Conservation (phyloP, 2,888 invertebrate genomes). For the Cataglyphis livida region DNA sequence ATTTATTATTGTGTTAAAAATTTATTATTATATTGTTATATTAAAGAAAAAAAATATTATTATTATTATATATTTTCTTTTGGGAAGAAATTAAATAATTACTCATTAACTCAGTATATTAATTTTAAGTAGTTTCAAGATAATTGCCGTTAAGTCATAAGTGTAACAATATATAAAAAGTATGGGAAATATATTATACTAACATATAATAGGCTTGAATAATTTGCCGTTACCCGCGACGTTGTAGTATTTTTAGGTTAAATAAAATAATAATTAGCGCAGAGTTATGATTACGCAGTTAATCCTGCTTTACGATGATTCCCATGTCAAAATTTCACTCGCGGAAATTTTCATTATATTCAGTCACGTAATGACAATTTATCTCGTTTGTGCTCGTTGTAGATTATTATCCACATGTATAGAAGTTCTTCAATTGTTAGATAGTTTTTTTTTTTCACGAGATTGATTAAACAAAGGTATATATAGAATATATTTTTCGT, state of each 20-base stretch:
- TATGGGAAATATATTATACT: slow-evolving; percentile 2
- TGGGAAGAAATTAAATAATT: slow-evolving; percentile 3
- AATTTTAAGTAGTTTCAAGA: not conserved
- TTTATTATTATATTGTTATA: not conserved
- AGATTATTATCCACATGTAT: slow-evolving; percentile 11
- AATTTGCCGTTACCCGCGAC: not conserved
- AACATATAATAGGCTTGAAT: slow-evolving; percentile 13
- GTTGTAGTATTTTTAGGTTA: slow-evolving; percentile 25
- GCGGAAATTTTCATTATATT: slow-evolving; percentile 17
- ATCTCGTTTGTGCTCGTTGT: slow-evolving; percentile 5
- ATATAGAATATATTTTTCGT: not conserved
- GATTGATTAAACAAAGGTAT: not conserved
- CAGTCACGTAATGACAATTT: slow-evolving; percentile 24
- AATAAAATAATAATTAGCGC: slow-evolving; percentile 39
- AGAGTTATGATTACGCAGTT: slow-evolving; percentile 10
- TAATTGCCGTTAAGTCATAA: not conserved
- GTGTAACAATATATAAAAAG: slow-evolving; percentile 11
- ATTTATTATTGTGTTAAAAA: not conserved
- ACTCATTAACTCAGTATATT: not conserved
- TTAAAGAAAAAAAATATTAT: not conserved
- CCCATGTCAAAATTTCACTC: slow-evolving; percentile 30
- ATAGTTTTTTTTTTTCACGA: not conserved
- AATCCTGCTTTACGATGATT: not conserved
- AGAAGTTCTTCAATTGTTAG: not conserved
- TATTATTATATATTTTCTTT: not conserved